A percentile compares a stretch with the other conserved stretches of the same genome.
Evolutionary conservation across 2,113 vertebrate genomes (phyloP).

Genomic region (Australoheros scitulus): DNA sequence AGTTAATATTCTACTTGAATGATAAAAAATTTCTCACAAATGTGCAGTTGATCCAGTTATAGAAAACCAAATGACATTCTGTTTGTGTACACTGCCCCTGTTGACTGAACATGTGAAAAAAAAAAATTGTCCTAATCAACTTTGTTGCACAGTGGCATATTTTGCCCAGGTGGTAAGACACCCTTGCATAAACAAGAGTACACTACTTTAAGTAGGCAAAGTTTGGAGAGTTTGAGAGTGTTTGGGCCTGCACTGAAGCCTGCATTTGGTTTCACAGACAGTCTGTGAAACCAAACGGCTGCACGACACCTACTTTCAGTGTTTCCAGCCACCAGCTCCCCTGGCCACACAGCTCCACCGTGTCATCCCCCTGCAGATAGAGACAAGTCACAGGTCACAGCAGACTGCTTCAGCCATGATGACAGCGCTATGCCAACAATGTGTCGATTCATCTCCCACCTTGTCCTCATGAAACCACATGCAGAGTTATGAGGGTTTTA

Average conservation of each 20-base stretch:
- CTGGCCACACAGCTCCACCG: constrained; percentile 58
- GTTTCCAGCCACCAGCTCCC: constrained; percentile 76
- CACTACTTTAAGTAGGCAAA: background rate
- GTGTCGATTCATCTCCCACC: constrained; percentile 34
- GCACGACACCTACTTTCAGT: constrained; percentile 72
- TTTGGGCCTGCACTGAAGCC: background rate
- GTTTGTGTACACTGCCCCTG: no score
- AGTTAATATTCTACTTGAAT: no score
- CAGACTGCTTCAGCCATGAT: constrained; percentile 3
- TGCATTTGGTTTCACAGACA: background rate
- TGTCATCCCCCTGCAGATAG: constrained; percentile 59
- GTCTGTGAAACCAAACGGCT: background rate
- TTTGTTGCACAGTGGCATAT: background rate
- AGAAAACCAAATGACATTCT: no score
- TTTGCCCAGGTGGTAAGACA: background rate
- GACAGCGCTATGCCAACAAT: constrained; percentile 33
- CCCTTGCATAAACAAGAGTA: background rate
- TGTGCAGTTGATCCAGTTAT: no score
- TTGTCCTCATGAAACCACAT: background rate
- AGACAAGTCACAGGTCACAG: constrained; percentile 2
- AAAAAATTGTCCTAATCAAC: no score
- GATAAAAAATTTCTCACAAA: no score
- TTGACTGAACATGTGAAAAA: no score
- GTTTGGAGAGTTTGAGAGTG: background rate
- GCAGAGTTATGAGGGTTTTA: background rate